Percentiles rank a stretch among this genome's conserved stretches.
These are phyloP conservation scores for Tinamus major DNA, from an alignment of 2,797 vertebrate genomes.

Conservation along the genomic window DNA sequence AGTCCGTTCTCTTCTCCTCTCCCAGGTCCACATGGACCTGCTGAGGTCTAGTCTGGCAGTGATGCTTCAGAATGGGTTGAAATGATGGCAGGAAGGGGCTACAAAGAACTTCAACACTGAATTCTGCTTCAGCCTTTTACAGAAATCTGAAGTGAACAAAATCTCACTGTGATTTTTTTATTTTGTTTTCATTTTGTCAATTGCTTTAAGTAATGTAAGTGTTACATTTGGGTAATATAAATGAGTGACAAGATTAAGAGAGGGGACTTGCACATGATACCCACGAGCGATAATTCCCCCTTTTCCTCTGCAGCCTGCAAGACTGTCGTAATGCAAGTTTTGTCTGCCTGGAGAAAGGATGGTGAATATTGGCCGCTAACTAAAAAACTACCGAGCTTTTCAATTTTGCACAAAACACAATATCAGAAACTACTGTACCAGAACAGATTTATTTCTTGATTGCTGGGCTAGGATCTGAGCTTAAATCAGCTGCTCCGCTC, in stretches of 20 bases:
- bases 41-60: too few species aligned
- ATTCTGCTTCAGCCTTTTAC: neutral
- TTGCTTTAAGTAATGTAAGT: neutral
- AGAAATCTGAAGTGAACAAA: neutral
- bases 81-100: neutral
- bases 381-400: neutral
- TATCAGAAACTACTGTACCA: neutral
- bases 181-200: neutral
- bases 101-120: neutral
- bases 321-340: neutral
- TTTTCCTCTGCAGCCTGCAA: neutral
- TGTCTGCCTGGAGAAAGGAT: neutral
- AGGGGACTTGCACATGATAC: neutral
- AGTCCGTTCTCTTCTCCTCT: fast-evolving
- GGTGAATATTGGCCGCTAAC: neutral
- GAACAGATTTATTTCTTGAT: neutral
- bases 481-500: neutral
- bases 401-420: neutral
- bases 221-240: neutral
- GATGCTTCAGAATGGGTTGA: neutral
- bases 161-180: neutral
- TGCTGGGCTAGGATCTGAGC: neutral
- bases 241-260: neutral
- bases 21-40: fast-evolving
- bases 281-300: neutral